Conservation (phyloP, 2,113 vertebrate species). For the Phainopepla nitens region DNA sequence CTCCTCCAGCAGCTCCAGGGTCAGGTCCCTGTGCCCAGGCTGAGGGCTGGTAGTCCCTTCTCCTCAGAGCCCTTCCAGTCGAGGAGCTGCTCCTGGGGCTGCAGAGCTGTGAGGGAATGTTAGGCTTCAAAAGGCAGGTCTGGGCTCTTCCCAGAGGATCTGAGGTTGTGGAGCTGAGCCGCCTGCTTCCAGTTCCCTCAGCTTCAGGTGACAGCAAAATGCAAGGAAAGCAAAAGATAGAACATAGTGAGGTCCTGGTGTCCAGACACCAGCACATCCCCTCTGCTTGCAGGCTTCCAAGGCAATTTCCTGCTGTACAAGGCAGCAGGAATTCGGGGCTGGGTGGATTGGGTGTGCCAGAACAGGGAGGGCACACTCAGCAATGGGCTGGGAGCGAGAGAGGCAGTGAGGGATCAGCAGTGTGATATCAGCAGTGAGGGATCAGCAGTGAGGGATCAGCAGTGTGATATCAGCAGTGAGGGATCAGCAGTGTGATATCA, state of each 20-base stretch:
- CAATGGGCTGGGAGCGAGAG: rapidly evolving
- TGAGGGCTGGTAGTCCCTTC: not conserved
- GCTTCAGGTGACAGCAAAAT: not conserved
- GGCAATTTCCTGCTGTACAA: not conserved
- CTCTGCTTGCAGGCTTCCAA: not conserved
- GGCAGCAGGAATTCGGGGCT: not conserved
- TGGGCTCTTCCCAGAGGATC: not conserved
- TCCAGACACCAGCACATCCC: not conserved
- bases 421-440: not conserved
- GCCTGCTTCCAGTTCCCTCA: not conserved
- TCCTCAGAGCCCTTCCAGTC: not conserved
- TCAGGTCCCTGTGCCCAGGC: not conserved
- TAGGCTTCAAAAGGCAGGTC: not conserved
- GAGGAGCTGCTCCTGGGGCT: not conserved
- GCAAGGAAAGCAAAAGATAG: not conserved
- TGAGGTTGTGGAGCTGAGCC: not conserved
- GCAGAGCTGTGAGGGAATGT: not conserved
- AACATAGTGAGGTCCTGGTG: rapidly evolving
- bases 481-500: not conserved
- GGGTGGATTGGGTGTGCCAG: not conserved
- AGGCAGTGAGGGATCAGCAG: not conserved
- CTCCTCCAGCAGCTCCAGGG: not conserved
- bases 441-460: not conserved
- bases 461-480: not conserved
- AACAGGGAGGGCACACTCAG: not conserved